Conservation (phyloP, 2,113 vertebrate species). For the Anoplopoma fimbria region DNA sequence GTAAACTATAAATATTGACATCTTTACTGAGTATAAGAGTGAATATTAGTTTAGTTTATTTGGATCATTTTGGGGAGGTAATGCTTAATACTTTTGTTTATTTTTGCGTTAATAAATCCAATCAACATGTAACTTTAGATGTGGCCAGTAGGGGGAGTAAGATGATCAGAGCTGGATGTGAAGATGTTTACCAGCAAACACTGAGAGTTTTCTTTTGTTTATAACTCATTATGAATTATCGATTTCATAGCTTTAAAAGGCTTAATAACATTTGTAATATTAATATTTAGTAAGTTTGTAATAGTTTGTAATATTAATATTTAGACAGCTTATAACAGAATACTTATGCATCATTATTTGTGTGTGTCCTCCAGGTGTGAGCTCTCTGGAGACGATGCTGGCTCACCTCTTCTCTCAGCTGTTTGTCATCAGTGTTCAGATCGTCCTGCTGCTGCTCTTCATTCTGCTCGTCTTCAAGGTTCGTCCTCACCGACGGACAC, state of each 20-base stretch:
- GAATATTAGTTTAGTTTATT: neutral
- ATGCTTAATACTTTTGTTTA: neutral
- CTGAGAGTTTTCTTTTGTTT: neutral
- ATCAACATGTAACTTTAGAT: slow-evolving; percentile 34
- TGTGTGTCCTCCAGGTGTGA: slow-evolving; percentile 76
- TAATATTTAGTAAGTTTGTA: too few relatives aligned
- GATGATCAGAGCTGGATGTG: slow-evolving; percentile 8
- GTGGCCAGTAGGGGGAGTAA: slow-evolving; percentile 63
- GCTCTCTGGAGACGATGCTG: slow-evolving; percentile 85
- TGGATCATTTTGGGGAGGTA: neutral
- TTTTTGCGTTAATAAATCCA: neutral
- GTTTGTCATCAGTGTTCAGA: slow-evolving; percentile 86
- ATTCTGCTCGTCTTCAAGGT: slow-evolving; percentile 86
- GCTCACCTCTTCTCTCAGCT: slow-evolving; percentile 87
- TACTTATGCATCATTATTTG: neutral
- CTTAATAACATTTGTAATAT: neutral
- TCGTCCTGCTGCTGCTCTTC: slow-evolving; percentile 84
- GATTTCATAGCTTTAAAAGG: neutral
- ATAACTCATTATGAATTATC: too few relatives aligned
- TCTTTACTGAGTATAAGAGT: neutral
- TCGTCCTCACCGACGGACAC: neutral
- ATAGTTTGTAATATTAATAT: neutral
- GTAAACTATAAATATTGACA: neutral
- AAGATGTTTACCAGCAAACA: neutral
- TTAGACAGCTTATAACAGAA: too few relatives aligned